These are phyloP conservation scores for Callinectes sapidus DNA, from an alignment of 2,888 invertebrate genomes.

Conservation along the genomic window DNA sequence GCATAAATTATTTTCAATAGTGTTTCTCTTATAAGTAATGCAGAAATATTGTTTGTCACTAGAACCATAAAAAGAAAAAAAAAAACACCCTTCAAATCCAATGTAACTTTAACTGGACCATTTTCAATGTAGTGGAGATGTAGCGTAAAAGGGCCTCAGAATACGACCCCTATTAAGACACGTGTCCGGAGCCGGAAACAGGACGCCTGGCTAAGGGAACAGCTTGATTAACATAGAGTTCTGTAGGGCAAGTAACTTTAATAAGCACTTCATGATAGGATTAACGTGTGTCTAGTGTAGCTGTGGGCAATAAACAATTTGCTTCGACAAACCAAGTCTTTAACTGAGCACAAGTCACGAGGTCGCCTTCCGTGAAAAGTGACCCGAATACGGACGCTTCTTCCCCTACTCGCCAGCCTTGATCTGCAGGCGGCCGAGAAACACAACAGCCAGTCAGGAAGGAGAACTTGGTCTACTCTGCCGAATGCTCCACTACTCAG, in stretches of 20 bases:
- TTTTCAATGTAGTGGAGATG: too few relatives aligned
- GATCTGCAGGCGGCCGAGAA: not conserved
- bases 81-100: too few relatives aligned
- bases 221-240: not conserved
- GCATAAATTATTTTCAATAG: too few relatives aligned
- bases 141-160: too few relatives aligned
- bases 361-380: not conserved
- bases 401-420: not conserved
- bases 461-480: not conserved
- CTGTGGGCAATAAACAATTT: slow-evolving; percentile 17
- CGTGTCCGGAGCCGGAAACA: not conserved
- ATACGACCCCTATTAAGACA: not conserved
- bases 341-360: not conserved
- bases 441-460: not conserved
- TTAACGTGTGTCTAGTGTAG: slow-evolving; percentile 8
- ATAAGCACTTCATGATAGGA: not conserved
- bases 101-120: too few relatives aligned
- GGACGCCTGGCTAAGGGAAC: not conserved
- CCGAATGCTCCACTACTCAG: not conserved
- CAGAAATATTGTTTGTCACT: too few relatives aligned
- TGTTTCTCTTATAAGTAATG: too few relatives aligned
- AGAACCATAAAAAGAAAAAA: too few relatives aligned
- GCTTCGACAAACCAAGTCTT: not conserved
- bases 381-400: not conserved
- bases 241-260: not conserved